Evolutionary conservation across 2,113 vertebrate species (phyloP).

Genomic region (Nothocercus nigrocapillus): DNA sequence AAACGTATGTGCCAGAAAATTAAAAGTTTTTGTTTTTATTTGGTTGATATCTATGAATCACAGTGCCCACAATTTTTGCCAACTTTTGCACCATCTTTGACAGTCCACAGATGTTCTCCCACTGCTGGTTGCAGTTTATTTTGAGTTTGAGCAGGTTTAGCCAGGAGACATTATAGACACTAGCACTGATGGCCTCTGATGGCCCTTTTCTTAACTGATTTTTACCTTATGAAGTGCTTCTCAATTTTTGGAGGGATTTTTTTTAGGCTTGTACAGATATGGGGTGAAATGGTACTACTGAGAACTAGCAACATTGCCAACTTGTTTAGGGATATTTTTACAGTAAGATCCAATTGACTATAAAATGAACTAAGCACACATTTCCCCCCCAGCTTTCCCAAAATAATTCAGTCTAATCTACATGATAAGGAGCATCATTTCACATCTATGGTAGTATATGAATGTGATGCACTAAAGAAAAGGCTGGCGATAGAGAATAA

Average conservation of each 20-base stretch:
- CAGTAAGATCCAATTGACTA: not conserved
- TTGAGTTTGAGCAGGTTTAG: not conserved
- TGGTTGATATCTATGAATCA: conserved; percentile 14
- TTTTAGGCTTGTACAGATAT: not conserved
- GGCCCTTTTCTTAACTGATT: not conserved
- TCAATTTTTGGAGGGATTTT: not conserved
- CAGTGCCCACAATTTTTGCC: conserved; percentile 16
- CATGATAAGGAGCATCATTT: not conserved
- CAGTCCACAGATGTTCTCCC: not conserved
- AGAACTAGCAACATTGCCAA: not conserved
- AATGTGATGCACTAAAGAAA: not conserved
- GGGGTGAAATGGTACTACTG: not conserved
- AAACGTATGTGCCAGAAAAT: conserved; percentile 18
- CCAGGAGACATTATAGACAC: not conserved
- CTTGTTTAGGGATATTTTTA: not conserved
- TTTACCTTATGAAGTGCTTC: not conserved
- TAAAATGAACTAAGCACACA: not conserved
- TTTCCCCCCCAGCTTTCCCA: not conserved
- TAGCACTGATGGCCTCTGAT: not conserved
- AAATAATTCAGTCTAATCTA: not conserved
- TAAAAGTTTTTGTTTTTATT: conserved; percentile 40
- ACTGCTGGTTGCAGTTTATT: not conserved
- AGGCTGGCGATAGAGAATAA: not conserved
- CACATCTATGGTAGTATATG: not conserved
- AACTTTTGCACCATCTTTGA: conserved; percentile 34